Base-by-base conservation (phyloP, 2,113 vertebrate genomes). In the Cryptotis parvus region DNA sequence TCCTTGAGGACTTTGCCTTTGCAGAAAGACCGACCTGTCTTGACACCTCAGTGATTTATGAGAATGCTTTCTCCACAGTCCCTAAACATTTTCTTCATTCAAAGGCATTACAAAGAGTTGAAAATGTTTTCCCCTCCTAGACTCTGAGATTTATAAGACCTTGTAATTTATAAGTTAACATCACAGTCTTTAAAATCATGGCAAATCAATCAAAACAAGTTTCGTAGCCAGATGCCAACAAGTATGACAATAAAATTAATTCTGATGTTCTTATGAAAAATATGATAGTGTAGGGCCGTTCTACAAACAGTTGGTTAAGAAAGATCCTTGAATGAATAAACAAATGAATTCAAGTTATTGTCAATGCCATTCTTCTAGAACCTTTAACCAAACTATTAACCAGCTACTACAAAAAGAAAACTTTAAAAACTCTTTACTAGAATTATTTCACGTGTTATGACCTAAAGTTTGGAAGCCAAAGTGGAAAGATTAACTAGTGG, bases 181-280 rank as follows among this genome's bases (percentile, higher is more conserved):
- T 80, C 26, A 41, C 3, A 35, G 39, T 20, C 15, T 8, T 80
- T 89, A 45, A 4, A 75, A 33, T 65, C 15, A 3, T 84, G 29
- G 58, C 55, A 63, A 80, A 65, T 49, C 63, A 69, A 82, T 29
- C 52, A 76, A 7, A 18, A 45, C 61, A 87, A 15, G 15, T 45
- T 58, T 84, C 70, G 45, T 90, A 93, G 27, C 69, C 39, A 84
- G 87, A 55, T n/a, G 75, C 68, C 63, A 93, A 76, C 22, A 20
- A 73, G 16, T 39, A 87, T 43, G 29, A 90, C 58, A 87, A 58
- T 73, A 76, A 86, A 74, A 58, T 39, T 65, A 86, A 26, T 12
- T 87, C 45, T 80, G 33, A 37, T 6, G 11, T 73, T 16, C 45
- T 89, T 37, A 35, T 73, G 43, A 85, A 18, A 9, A 58, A 24